Conservation (phyloP, 2,797 vertebrate genomes). For the Leptatherina wallacei region DNA sequence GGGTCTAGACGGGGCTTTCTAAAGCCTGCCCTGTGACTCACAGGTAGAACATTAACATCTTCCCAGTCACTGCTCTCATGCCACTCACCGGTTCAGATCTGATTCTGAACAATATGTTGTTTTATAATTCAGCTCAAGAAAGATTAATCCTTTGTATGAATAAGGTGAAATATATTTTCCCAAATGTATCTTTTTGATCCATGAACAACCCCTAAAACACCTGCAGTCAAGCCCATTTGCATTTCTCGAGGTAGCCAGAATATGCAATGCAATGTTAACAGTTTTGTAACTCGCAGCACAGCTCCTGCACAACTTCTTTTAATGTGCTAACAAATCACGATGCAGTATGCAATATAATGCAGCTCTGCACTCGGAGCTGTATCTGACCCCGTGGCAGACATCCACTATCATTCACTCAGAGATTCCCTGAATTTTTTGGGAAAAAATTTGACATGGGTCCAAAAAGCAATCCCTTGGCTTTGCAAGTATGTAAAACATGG, state of each 20-base stretch:
- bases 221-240: conserved; percentile 51
- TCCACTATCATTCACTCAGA: conserved; percentile 46
- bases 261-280: not conserved
- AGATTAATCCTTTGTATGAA: not conserved
- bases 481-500: conserved; percentile 69
- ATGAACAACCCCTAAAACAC: conserved; percentile 29
- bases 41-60: not conserved
- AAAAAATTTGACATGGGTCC: conserved; percentile 70
- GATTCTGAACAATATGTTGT: not conserved
- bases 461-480: conserved; percentile 73
- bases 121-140: not conserved
- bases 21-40: not conserved
- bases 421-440: conserved; percentile 52
- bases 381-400: conserved; percentile 67
- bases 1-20: conserved; percentile 41
- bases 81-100: not conserved
- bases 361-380: conserved; percentile 59
- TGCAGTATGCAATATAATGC: conserved; percentile 4
- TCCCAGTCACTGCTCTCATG: not conserved
- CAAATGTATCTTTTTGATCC: conserved; percentile 27
- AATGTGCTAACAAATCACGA: conserved; percentile 43
- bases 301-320: conserved; percentile 22
- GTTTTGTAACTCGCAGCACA: conserved; percentile 19
- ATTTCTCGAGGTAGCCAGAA: conserved; percentile 28
- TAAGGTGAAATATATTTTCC: conserved; percentile 3